Evolutionary conservation across 2,797 vertebrate genomes (phyloP).

Genomic region (Rhynchonycteris naso): DNA sequence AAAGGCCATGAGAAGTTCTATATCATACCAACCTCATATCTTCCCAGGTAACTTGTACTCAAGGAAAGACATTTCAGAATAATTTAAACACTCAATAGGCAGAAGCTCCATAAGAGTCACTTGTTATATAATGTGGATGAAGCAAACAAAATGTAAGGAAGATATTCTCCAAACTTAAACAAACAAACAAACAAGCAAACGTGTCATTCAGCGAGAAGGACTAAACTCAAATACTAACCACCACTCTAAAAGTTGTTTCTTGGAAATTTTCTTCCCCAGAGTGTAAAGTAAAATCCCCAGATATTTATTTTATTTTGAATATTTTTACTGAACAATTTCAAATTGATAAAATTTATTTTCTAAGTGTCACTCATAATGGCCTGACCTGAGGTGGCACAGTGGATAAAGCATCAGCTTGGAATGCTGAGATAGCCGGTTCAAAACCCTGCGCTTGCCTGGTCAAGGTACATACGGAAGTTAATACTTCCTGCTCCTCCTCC

Average conservation of each 20-base stretch:
- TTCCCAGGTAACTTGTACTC: background rate
- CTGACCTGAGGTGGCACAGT: too few relatives aligned
- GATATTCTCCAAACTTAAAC: background rate
- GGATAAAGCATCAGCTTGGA: too few relatives aligned
- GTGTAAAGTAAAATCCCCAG: background rate
- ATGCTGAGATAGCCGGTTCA: too few relatives aligned
- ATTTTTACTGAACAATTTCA: background rate
- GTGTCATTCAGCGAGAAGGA: background rate
- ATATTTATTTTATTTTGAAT: background rate
- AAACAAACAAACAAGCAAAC: background rate
- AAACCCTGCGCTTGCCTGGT: too few relatives aligned
- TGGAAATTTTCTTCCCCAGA: background rate
- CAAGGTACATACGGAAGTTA: too few relatives aligned
- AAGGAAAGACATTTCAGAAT: background rate
- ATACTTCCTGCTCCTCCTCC: too few relatives aligned
- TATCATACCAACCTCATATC: background rate
- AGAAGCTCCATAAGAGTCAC: background rate
- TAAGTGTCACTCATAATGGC: background rate
- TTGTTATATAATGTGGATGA: background rate
- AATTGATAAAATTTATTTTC: background rate
- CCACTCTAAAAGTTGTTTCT: background rate
- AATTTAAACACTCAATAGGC: background rate
- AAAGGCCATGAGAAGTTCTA: background rate
- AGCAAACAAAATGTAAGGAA: background rate
- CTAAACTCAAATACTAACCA: background rate